These are phyloP conservation scores for Aphrocallistes beatrix DNA, from an alignment of 37 sponge, comb jelly and placozoan species.

Conservation along the genomic window DNA sequence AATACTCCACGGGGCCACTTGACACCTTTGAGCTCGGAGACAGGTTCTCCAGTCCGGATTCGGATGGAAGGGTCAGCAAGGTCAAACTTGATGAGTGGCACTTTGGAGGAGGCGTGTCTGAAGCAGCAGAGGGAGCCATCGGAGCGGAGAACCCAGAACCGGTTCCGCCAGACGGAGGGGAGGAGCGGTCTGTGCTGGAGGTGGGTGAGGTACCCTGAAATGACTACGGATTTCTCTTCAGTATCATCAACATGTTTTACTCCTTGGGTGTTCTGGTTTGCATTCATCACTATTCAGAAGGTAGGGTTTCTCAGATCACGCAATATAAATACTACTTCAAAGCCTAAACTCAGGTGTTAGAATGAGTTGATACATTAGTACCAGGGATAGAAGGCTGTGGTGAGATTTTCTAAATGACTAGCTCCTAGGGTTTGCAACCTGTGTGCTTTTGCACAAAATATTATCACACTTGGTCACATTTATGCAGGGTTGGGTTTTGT, in stretches of 20 bases:
- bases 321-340: too few relatives aligned
- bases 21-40: constrained; percentile 1
- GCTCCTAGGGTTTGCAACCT: too few relatives aligned
- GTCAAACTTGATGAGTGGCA: background rate
- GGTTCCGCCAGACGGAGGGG: background rate
- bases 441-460: too few relatives aligned
- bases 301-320: too few relatives aligned
- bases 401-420: too few relatives aligned
- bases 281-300: too few relatives aligned
- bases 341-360: too few relatives aligned
- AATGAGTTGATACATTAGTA: too few relatives aligned
- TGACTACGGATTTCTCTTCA: background rate
- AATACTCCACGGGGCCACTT: background rate
- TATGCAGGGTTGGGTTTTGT: too few relatives aligned
- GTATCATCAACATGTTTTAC: background rate
- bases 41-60: background rate
- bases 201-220: background rate
- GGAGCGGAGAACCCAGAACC: background rate
- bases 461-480: too few relatives aligned
- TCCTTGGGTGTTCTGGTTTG: background rate
- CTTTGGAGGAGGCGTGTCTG: constrained; percentile 5
- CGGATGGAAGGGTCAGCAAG: background rate
- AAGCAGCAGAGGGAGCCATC: background rate
- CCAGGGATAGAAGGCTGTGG: too few relatives aligned
- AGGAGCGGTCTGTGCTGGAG: background rate